phyloP scores from a whole-genome alignment of 2,888 invertebrate genomes.

The Eupsilia transversa region DNA sequence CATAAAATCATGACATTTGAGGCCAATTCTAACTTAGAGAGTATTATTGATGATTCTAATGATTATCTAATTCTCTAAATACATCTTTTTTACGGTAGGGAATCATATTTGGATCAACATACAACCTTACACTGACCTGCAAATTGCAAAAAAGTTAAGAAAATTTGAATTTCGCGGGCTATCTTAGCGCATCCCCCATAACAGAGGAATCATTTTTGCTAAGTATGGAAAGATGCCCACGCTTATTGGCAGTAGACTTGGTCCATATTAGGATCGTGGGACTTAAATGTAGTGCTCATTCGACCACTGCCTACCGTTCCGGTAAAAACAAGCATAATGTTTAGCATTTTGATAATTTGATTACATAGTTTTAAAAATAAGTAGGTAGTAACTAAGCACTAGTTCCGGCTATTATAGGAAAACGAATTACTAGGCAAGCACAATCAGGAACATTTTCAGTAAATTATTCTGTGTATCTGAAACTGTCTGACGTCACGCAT shows the following conservation, averaged over 20 bases:
- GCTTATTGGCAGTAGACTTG: background rate
- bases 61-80: too few relatives aligned
- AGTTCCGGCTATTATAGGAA: constrained; percentile 1
- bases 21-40: too few relatives aligned
- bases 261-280: background rate
- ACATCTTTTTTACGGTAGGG: too few relatives aligned
- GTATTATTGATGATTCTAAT: too few relatives aligned
- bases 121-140: too few relatives aligned
- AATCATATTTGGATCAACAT: too few relatives aligned
- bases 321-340: background rate
- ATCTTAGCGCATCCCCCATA: too few relatives aligned
- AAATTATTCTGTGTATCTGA: constrained; percentile 23
- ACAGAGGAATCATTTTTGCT: background rate
- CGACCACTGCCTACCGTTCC: background rate
- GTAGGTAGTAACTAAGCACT: background rate
- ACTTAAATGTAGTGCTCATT: background rate
- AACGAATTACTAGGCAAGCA: background rate
- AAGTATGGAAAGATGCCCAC: too few relatives aligned
- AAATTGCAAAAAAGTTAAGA: too few relatives aligned
- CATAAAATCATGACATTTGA: too few relatives aligned
- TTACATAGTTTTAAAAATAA: background rate
- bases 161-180: too few relatives aligned
- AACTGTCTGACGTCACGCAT: constrained; percentile 35
- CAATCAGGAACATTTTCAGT: constrained; percentile 26
- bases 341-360: background rate